phyloP scores from a whole-genome alignment of 2,888 invertebrate genomes.

The Eilema caniola region DNA sequence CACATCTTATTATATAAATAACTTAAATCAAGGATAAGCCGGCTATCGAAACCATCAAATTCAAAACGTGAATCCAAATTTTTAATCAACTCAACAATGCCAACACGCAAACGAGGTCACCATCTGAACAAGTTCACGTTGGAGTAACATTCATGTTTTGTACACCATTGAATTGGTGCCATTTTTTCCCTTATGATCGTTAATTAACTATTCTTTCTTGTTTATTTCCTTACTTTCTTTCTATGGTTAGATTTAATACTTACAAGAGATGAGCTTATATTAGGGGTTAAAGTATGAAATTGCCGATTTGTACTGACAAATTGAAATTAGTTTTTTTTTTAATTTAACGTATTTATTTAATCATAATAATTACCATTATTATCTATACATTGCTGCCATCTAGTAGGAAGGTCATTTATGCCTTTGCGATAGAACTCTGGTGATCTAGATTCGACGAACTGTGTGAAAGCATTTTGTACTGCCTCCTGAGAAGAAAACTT shows the following conservation, averaged over 20 bases:
- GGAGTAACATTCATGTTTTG: background rate
- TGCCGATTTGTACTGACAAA: too few relatives aligned
- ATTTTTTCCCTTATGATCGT: background rate
- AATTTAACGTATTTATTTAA: too few relatives aligned
- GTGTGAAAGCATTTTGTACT: too few relatives aligned
- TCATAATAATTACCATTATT: too few relatives aligned
- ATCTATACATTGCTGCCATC: too few relatives aligned
- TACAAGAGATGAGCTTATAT: background rate
- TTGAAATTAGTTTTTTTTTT: too few relatives aligned
- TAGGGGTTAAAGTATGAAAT: too few relatives aligned
- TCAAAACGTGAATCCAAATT: background rate
- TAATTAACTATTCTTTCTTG: background rate
- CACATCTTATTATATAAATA: too few relatives aligned
- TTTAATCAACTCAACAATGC: background rate
- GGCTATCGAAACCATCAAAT: background rate
- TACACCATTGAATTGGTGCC: background rate
- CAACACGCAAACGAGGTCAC: background rate
- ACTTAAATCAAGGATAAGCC: background rate
- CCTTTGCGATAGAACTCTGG: too few relatives aligned
- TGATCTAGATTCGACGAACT: too few relatives aligned
- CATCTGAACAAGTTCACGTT: slow-evolving; percentile 2
- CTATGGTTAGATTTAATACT: background rate
- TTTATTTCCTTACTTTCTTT: background rate
- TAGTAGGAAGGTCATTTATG: too few relatives aligned
- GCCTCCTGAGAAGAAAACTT: too few relatives aligned